Evolutionary conservation across 2,113 vertebrate genomes (phyloP), one percentile per base, ranked within the genome.

Genomic region (Kryptolebias marmoratus): DNA sequence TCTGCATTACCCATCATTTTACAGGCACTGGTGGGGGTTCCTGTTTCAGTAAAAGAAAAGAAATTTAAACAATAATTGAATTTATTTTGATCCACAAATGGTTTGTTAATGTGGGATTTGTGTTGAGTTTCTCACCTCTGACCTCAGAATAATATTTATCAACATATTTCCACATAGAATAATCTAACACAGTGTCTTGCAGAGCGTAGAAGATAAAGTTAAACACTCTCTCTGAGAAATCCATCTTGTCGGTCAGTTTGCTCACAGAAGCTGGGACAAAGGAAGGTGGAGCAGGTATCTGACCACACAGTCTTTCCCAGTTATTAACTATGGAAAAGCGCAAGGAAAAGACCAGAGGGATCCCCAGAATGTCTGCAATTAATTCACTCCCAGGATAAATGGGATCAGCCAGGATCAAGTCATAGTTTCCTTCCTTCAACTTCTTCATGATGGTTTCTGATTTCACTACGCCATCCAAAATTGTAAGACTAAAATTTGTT

Each of bases 1-100:
- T 98, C 96, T 59, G 95, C 95, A 87, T 89, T 96, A 1, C 96
- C 92, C 92, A 96, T 91, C 0, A 82, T 80, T 87, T 97, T 93
- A 77, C 96, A 97, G 64, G 94, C 73, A 0, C 58, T 71, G 58
- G 68, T 71, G 15, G 48, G 58, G 18, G 68, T 61, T 61, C 68
- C 68, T 71, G 57, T 42, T 7, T 39, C 32, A 61, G 0, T n/a
- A 1, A 31, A 30, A 0, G 11, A 45, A 58, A 18, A 0, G 30
- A 15, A 1, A 9, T 0, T 0, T 10, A 22, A 22, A 22, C 5
- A 14, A 8, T 16, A 14, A 52, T 18, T 52, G 4, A 8, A 53
- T 22, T 5, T 27, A 22, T 14, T 31, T 14, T 14, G 11, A 4
- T 48, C 5, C 0, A 49, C 8, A 0, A 8, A 0, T 1, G 31